phyloP scores from a whole-genome alignment of 2,797 vertebrate species.

The Cossypha heuglini region DNA sequence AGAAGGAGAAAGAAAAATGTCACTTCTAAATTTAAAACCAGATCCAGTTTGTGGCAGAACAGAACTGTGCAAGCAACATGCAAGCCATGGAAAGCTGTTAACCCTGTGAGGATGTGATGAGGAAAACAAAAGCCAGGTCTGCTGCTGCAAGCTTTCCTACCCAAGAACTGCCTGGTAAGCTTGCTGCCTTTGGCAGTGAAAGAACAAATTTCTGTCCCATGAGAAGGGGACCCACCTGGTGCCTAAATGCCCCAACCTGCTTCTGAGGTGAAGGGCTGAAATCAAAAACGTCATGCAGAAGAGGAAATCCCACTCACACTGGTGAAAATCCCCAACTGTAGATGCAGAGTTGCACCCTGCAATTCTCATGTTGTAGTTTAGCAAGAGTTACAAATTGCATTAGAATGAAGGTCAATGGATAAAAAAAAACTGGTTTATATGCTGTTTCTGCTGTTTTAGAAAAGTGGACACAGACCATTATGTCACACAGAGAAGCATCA shows the following conservation, averaged over 20 bases:
- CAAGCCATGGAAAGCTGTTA: background rate
- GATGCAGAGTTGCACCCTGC: fast-evolving
- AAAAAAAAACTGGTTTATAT: fast-evolving
- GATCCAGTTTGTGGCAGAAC: background rate
- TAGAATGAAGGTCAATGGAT: background rate
- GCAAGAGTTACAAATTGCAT: background rate
- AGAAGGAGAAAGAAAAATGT: background rate
- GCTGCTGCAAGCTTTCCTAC: background rate
- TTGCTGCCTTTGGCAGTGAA: background rate
- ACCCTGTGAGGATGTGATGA: background rate
- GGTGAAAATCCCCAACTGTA: background rate
- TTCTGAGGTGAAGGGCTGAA: background rate
- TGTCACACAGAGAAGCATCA: background rate
- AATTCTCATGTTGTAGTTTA: background rate
- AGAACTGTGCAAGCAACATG: background rate
- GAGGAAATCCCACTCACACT: fast-evolving
- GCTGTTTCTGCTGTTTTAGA: background rate
- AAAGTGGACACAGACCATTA: background rate
- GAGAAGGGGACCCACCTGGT: background rate
- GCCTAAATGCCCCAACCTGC: background rate
- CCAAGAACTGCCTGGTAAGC: background rate
- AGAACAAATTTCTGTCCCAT: fast-evolving
- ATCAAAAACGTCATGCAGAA: fast-evolving
- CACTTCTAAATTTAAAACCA: background rate
- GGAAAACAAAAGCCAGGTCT: background rate